Evolutionary conservation across 2,797 vertebrate species (phyloP).

Genomic region (Oreortyx pictus): DNA sequence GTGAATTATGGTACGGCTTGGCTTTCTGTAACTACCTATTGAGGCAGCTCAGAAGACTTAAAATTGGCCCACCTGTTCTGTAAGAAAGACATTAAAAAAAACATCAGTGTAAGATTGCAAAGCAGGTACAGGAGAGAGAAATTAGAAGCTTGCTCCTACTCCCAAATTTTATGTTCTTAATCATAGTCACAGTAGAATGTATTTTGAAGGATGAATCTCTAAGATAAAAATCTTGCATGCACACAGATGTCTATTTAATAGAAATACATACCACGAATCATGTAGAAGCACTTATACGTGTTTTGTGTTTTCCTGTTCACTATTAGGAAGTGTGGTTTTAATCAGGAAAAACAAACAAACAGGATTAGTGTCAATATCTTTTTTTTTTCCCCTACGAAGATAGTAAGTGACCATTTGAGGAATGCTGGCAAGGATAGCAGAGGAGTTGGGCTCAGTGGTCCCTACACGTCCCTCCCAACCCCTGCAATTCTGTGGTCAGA

Average conservation of each 20-base stretch:
- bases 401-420: conserved; percentile 5
- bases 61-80: background rate
- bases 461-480: no score
- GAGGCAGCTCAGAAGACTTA: background rate
- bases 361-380: background rate
- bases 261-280: background rate
- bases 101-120: background rate
- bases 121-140: background rate
- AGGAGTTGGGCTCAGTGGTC: no score
- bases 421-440: background rate
- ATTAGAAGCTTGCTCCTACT: background rate
- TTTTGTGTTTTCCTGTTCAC: background rate
- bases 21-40: background rate
- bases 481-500: no score
- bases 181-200: background rate
- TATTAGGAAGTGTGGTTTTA: background rate
- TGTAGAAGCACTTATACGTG: fast-evolving
- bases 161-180: background rate
- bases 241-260: fast-evolving
- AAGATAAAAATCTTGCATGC: background rate
- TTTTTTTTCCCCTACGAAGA: conserved; percentile 3
- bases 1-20: background rate
- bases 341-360: background rate
- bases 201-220: background rate
- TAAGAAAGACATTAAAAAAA: background rate